These are phyloP conservation scores for Mechanitis messenoides DNA, from an alignment of 2,888 invertebrate species.

Conservation along the genomic window DNA sequence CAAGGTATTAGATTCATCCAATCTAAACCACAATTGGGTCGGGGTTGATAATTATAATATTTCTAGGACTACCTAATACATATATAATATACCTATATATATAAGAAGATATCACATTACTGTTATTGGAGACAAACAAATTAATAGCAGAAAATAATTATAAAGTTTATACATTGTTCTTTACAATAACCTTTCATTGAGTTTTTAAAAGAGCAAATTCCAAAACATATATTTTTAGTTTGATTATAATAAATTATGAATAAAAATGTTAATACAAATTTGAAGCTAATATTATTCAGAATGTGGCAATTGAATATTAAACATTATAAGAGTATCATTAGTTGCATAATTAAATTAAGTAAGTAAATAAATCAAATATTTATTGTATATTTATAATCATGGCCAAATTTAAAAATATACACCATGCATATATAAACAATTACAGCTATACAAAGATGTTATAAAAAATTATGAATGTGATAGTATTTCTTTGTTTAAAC, in stretches of 20 bases:
- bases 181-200: too few relatives aligned
- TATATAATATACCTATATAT: too few relatives aligned
- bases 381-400: not conserved
- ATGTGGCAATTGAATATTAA: slow-evolving; percentile 3
- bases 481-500: too few relatives aligned
- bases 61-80: slow-evolving; percentile 7
- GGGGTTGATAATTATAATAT: slow-evolving; percentile 26
- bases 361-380: not conserved
- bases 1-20: slow-evolving; percentile 26
- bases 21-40: slow-evolving; percentile 29
- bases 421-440: not conserved
- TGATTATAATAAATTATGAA: not conserved
- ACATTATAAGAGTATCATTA: not conserved
- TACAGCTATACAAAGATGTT: too few relatives aligned
- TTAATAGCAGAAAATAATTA: too few relatives aligned
- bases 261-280: slow-evolving; percentile 1
- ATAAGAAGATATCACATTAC: too few relatives aligned
- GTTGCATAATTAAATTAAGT: not conserved
- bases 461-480: too few relatives aligned
- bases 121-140: too few relatives aligned
- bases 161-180: too few relatives aligned
- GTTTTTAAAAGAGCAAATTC: too few relatives aligned
- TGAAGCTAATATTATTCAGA: not conserved
- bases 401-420: not conserved
- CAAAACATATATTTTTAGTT: not conserved